A percentile compares a stretch with the other conserved stretches of the same genome.
Conservation (phyloP, 2,113 vertebrate genomes). For the Perccottus glenii region DNA sequence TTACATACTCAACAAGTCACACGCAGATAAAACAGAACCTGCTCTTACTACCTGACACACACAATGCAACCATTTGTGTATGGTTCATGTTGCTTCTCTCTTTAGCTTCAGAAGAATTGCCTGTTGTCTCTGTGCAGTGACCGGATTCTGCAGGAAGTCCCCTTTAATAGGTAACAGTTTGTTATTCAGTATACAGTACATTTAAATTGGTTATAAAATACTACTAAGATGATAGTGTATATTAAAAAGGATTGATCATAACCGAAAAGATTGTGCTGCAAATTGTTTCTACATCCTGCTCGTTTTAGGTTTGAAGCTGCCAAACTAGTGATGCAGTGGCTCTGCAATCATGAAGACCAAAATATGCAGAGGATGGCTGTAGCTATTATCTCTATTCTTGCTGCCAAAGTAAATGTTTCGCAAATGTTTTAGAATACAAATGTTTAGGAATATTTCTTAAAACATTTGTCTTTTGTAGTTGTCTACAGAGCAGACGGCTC, state of each 20-base stretch:
- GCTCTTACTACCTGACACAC: background rate
- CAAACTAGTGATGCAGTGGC: slow-evolving; percentile 99
- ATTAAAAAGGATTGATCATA: background rate
- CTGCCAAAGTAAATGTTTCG: slow-evolving; percentile 88
- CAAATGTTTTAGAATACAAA: background rate
- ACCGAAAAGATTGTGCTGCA: background rate
- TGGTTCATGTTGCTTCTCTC: slow-evolving; percentile 22
- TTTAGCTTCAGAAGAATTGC: slow-evolving; percentile 97
- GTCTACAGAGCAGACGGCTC: slow-evolving; percentile 97
- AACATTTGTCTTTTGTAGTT: slow-evolving; percentile 76
- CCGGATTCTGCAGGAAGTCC: slow-evolving; percentile 96
- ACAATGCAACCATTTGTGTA: background rate
- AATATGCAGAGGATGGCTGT: slow-evolving; percentile 99
- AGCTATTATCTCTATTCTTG: slow-evolving; percentile 97
- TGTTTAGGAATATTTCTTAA: background rate
- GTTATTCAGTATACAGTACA: no score
- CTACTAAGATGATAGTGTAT: no score
- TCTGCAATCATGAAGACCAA: slow-evolving; percentile 99
- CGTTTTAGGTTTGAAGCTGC: slow-evolving; percentile 93
- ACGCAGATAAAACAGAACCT: no score
- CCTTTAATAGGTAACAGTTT: slow-evolving; percentile 90
- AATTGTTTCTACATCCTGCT: background rate
- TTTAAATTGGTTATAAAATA: no score
- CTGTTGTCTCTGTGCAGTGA: slow-evolving; percentile 98
- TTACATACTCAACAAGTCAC: background rate